A percentile compares a stretch with the other conserved stretches of the same genome.
Evolutionary conservation across 2,113 vertebrate genomes (phyloP).

Genomic region (Anarhynchus alexandrinus): DNA sequence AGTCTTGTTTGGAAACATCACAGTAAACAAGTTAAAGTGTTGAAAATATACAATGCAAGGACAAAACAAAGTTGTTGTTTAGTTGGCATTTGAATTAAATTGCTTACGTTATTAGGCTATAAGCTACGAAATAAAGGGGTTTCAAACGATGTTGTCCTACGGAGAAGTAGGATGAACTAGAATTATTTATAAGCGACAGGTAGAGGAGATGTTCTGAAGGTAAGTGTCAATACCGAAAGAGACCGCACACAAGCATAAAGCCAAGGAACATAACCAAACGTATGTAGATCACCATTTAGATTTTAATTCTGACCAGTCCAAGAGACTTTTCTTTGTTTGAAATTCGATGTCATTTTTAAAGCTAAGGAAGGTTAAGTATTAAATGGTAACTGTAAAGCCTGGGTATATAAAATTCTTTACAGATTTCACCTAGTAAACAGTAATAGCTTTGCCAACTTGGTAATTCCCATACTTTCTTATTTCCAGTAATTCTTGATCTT

Average conservation of each 20-base stretch:
- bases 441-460: not conserved
- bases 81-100: slow-evolving; percentile 14
- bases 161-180: not conserved
- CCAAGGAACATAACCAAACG: not conserved
- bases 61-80: slow-evolving; percentile 39
- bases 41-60: slow-evolving; percentile 1
- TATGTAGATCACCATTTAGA: not conserved
- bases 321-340: not conserved
- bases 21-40: slow-evolving; percentile 25
- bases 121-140: not conserved
- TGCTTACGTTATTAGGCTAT: not conserved
- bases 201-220: not conserved
- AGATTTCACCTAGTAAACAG: not conserved
- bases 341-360: not conserved
- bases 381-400: not conserved
- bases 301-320: not conserved
- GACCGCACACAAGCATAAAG: not conserved
- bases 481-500: not conserved
- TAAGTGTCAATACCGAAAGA: not conserved
- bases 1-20: slow-evolving; percentile 22
- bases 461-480: not conserved
- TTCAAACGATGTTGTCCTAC: not conserved
- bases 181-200: not conserved
- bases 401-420: not conserved
- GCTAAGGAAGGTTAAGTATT: not conserved